phyloP scores from a whole-genome alignment of 92 coral and sea anemone genomes.

The Porites rus region DNA sequence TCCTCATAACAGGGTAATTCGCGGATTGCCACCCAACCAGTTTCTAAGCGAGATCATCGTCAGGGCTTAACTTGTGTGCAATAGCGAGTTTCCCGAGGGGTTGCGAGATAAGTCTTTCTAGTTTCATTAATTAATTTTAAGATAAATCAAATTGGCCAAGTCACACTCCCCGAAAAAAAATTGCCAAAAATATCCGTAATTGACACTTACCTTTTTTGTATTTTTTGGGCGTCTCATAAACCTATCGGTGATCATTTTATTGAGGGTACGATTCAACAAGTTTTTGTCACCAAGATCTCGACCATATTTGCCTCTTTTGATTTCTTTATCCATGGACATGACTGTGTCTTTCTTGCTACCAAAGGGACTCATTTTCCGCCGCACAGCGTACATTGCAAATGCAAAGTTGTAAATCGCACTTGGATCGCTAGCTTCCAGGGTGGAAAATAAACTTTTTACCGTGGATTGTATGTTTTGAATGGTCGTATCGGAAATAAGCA shows the following conservation, averaged over 20 bases:
- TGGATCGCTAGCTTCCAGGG: not conserved
- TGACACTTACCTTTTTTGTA: slow-evolving; percentile 16
- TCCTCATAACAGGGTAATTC: too few species aligned
- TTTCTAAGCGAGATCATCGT: too few species aligned
- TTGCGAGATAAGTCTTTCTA: too few species aligned
- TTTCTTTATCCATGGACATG: slow-evolving; percentile 4
- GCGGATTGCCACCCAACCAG: too few species aligned
- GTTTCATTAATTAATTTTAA: not conserved
- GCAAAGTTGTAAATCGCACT: slow-evolving; percentile 1
- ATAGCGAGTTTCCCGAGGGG: too few species aligned
- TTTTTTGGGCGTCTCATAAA: not conserved
- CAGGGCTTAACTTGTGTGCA: too few species aligned
- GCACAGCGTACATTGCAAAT: slow-evolving; percentile 1
- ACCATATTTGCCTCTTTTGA: not conserved
- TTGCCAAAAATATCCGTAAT: not conserved
- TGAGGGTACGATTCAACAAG: slow-evolving; percentile 12
- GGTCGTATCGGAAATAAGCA: not conserved
- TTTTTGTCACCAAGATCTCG: not conserved
- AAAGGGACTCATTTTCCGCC: slow-evolving; percentile 8
- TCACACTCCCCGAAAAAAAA: not conserved
- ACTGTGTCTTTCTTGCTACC: not conserved
- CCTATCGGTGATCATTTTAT: not conserved
- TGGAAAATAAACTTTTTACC: not conserved
- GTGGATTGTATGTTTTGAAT: not conserved
- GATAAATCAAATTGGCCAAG: not conserved